phyloP scores from a whole-genome alignment of 2,797 vertebrate species.

The Hylomyscus alleni region DNA sequence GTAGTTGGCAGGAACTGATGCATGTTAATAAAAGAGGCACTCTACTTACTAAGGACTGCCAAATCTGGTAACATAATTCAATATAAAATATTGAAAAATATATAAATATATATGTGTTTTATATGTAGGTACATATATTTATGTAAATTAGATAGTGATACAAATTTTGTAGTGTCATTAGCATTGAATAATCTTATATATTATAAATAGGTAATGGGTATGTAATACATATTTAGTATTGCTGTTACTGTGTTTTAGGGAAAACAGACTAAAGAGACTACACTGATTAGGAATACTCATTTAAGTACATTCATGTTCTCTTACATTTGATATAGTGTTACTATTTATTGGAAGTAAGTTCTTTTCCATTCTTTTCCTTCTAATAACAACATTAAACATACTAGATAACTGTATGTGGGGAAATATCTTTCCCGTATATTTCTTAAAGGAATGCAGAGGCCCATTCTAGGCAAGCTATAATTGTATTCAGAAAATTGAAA shows the following conservation, averaged over 20 bases:
- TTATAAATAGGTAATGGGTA: not conserved
- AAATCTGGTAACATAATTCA: not conserved
- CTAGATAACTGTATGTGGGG: not conserved
- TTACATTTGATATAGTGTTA: not conserved
- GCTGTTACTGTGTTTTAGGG: not conserved
- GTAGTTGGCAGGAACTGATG: not conserved
- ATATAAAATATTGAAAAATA: not conserved
- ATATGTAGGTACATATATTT: not conserved
- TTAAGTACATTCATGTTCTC: not conserved
- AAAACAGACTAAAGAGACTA: not conserved
- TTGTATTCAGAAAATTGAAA: conserved; percentile 60
- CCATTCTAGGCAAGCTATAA: conserved; percentile 48
- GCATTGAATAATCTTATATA: conserved; percentile 24
- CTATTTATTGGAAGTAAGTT: conserved; percentile 9
- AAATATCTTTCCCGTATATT: not conserved
- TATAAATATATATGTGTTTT: not conserved
- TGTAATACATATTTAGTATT: conserved; percentile 25
- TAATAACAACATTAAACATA: conserved; percentile 19
- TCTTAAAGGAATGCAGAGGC: conserved; percentile 23
- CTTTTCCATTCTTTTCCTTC: conserved; percentile 21
- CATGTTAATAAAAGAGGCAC: not conserved
- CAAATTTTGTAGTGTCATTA: not conserved
- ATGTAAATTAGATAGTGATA: not conserved
- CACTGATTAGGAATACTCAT: conserved; percentile 18
- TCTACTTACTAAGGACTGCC: not conserved